Evolutionary conservation across 2,888 invertebrate genomes (phyloP).

Genomic region (Eretmocerus hayati): DNA sequence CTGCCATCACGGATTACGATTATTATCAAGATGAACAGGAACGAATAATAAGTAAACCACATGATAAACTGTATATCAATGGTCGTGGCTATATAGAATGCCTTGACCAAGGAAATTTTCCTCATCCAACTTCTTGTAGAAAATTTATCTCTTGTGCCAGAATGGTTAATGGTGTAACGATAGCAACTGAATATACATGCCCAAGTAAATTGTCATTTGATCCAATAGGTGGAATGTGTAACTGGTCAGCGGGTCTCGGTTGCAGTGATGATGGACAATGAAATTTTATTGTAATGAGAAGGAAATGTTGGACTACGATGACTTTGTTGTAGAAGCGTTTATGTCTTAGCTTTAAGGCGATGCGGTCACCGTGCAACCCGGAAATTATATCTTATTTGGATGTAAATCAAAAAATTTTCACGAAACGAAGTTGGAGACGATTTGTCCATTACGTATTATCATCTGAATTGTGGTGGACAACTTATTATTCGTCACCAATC

Average conservation of each 20-base stretch:
- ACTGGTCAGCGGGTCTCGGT: conserved; percentile 77
- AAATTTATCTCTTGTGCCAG: conserved; percentile 87
- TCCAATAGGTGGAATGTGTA: conserved; percentile 84
- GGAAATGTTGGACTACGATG: no score
- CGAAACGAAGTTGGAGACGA: no score
- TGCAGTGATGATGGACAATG: conserved; percentile 56
- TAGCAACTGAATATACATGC: conserved; percentile 85
- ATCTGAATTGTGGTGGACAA: no score
- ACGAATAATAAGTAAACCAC: conserved; percentile 51
- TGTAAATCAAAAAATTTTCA: no score
- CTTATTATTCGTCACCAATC: no score
- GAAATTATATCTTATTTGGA: no score
- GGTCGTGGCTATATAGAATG: conserved; percentile 66
- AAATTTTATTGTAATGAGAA: no score
- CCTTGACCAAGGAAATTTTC: conserved; percentile 83
- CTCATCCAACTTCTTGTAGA: conserved; percentile 83
- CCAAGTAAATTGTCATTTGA: conserved; percentile 81
- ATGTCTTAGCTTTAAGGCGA: no score
- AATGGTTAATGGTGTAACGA: conserved; percentile 68
- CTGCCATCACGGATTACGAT: conserved; percentile 58
- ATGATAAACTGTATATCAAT: conserved; percentile 56
- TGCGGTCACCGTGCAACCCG: no score
- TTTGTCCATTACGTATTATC: no score
- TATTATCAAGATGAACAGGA: conserved; percentile 60
- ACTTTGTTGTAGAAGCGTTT: no score